Evolutionary conservation across 1,140 invertebrate genomes (phyloP).

Genomic region (Drosophila nigromelanica): DNA sequence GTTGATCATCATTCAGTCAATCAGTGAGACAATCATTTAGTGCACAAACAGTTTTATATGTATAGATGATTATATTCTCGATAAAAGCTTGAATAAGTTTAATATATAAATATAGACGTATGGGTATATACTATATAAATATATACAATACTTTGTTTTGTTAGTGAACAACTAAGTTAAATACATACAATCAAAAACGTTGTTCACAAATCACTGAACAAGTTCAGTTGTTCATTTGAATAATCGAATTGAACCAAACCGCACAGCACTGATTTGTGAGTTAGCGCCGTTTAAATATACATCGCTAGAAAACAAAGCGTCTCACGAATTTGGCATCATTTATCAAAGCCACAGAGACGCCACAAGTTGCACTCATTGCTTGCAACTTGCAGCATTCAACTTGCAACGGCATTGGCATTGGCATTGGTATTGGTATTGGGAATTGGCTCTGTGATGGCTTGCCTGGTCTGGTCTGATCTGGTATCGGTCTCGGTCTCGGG

Average conservation of each 20-base stretch:
- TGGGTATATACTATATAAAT: neutral
- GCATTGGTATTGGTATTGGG: constrained; percentile 42
- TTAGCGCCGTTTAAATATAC: constrained; percentile 14
- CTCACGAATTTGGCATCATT: constrained; percentile 79
- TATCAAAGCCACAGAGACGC: constrained; percentile 53
- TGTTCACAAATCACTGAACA: no score
- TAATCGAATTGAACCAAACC: no score
- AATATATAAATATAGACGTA: no score
- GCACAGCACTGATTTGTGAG: neutral
- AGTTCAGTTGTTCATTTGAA: no score
- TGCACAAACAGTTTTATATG: no score
- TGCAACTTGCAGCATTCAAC: constrained; percentile 2
- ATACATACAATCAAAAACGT: no score
- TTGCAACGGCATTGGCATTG: constrained; percentile 18
- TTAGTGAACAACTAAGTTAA: no score
- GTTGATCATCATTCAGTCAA: no score
- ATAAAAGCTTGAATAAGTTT: neutral
- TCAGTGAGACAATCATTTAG: no score
- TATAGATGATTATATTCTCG: no score
- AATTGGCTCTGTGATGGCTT: neutral
- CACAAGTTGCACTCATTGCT: constrained; percentile 27
- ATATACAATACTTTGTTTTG: no score
- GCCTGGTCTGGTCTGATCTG: constrained; percentile 10
- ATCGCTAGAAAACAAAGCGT: constrained; percentile 64
- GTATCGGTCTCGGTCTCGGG: neutral